Evolutionary conservation across 2,888 invertebrate genomes (phyloP).

Genomic region (Neelides folsomi): DNA sequence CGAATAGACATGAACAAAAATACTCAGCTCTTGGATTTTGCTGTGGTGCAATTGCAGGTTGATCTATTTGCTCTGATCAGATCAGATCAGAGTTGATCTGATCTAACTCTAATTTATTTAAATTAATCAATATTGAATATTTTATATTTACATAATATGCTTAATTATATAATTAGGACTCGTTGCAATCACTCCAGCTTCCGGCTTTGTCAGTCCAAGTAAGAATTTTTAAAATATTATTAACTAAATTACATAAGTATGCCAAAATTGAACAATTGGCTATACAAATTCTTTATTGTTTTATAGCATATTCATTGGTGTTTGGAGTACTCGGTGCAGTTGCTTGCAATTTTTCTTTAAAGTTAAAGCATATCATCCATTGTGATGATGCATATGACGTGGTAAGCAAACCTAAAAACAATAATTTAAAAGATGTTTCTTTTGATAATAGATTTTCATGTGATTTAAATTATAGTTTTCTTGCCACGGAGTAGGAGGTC

Average conservation of each 20-base stretch:
- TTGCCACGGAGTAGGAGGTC: constrained; percentile 22
- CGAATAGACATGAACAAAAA: constrained; percentile 11
- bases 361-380: constrained; percentile 13
- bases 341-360: constrained; percentile 22
- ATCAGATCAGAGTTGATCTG: too few relatives aligned
- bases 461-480: constrained; percentile 10
- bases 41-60: constrained; percentile 17
- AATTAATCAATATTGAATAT: too few relatives aligned
- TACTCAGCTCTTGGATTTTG: constrained; percentile 26
- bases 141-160: too few relatives aligned
- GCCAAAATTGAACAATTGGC: too few relatives aligned
- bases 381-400: constrained; percentile 29
- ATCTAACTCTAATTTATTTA: too few relatives aligned
- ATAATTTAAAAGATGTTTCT: neutral
- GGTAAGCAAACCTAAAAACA: neutral
- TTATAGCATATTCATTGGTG: constrained; percentile 15
- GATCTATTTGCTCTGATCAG: too few relatives aligned
- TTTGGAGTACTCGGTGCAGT: constrained; percentile 27
- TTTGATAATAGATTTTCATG: neutral
- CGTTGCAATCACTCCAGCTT: constrained; percentile 23
- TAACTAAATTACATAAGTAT: constrained; percentile 3
- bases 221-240: neutral
- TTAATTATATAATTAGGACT: constrained; percentile 7
- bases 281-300: constrained; percentile 10
- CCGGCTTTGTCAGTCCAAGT: constrained; percentile 16